These are phyloP conservation scores for Temnopleurus reevesii DNA, from an alignment of 53 echinoderm and acorn worm species.

Conservation along the genomic window DNA sequence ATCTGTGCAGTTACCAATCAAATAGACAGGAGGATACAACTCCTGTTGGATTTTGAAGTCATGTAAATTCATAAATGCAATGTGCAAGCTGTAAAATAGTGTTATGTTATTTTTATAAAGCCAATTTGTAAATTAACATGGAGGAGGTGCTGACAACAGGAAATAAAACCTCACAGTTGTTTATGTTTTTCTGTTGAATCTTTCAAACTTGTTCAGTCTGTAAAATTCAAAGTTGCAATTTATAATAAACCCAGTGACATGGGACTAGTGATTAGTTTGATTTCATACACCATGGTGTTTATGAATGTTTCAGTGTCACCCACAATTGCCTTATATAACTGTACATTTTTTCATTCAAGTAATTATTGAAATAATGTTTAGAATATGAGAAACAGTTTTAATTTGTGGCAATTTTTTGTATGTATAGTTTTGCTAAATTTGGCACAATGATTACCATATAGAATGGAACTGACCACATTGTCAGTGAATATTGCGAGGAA, in stretches of 20 bases:
- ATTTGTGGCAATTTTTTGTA: slow-evolving; percentile 49
- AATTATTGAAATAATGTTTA: neutral
- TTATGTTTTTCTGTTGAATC: neutral
- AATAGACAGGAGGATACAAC: neutral
- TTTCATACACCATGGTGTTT: slow-evolving; percentile 13
- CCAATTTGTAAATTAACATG: slow-evolving; percentile 18
- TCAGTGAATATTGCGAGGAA: neutral
- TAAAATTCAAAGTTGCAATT: slow-evolving; percentile 31
- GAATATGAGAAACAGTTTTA: neutral
- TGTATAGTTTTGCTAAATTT: neutral
- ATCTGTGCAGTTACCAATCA: neutral
- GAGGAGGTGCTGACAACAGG: slow-evolving; percentile 23
- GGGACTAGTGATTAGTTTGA: neutral
- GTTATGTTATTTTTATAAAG: slow-evolving; percentile 50
- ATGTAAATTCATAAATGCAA: slow-evolving; percentile 24
- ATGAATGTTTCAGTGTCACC: slow-evolving; percentile 39
- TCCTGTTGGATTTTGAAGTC: neutral
- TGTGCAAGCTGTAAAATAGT: slow-evolving; percentile 42
- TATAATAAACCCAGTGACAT: neutral
- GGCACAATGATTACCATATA: neutral
- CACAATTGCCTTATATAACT: slow-evolving; percentile 61
- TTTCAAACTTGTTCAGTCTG: slow-evolving; percentile 14
- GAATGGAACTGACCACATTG: neutral
- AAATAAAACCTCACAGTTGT: neutral
- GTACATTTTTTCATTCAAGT: slow-evolving; percentile 55